These are phyloP conservation scores for Xanthorhoe designata DNA, from an alignment of 2,888 invertebrate genomes.

Conservation along the genomic window DNA sequence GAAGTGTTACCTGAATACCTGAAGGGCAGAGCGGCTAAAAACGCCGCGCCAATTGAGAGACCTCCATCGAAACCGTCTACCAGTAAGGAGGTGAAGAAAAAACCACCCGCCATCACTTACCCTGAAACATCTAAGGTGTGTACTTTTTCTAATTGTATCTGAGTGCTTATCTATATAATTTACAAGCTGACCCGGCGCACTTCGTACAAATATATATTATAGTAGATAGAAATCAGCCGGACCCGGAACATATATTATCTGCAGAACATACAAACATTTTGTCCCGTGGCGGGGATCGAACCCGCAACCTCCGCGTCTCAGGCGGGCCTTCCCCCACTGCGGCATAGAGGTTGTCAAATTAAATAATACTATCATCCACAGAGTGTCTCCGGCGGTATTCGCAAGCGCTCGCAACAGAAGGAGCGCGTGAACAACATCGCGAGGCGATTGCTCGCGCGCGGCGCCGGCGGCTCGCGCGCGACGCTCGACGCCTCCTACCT, in stretches of 20 bases:
- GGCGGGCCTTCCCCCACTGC: too few species aligned
- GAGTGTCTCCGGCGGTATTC: not conserved
- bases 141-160: not conserved
- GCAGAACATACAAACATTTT: too few species aligned
- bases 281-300: too few species aligned
- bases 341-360: too few species aligned
- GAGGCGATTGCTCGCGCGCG: constrained; percentile 66
- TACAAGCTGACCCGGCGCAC: too few species aligned
- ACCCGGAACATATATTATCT: too few species aligned
- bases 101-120: constrained; percentile 56
- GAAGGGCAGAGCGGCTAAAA: constrained; percentile 72
- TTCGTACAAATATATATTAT: too few species aligned
- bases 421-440: constrained; percentile 77
- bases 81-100: constrained; percentile 69
- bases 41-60: constrained; percentile 60
- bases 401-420: constrained; percentile 54
- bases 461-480: constrained; percentile 57
- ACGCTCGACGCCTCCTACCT: constrained; percentile 74
- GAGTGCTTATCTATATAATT: too few species aligned
- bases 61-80: constrained; percentile 52
- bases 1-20: constrained; percentile 80
- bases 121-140: constrained; percentile 72
- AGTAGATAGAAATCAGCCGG: too few species aligned
- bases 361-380: constrained; percentile 6
- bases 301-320: too few species aligned